These are phyloP conservation scores for Oryzias celebensis DNA, from an alignment of 2,113 vertebrate species.

Conservation along the genomic window DNA sequence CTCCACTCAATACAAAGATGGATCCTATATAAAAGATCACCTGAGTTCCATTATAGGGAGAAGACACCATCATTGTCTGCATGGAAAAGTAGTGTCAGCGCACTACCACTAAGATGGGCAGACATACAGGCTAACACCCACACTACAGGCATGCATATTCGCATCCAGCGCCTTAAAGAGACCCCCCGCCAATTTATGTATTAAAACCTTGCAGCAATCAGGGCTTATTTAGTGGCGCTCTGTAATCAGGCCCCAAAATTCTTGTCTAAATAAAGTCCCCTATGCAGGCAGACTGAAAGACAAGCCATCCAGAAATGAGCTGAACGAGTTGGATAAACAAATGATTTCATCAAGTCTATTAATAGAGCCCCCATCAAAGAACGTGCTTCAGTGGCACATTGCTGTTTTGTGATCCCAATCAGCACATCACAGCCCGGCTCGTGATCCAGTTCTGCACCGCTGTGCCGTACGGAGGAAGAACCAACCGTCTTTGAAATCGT, in stretches of 20 bases:
- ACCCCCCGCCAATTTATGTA: conserved; percentile 40
- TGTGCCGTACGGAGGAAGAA: conserved; percentile 35
- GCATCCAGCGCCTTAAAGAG: conserved; percentile 41
- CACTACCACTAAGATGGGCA: conserved; percentile 3
- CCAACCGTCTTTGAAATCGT: conserved; percentile 57
- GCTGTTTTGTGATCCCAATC: conserved; percentile 53
- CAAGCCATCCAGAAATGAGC: conserved; percentile 68
- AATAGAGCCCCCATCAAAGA: conserved; percentile 68
- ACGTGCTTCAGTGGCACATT: conserved; percentile 51
- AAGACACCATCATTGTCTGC: conserved; percentile 27
- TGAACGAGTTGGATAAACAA: conserved; percentile 70
- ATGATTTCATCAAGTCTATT: conserved; percentile 66
- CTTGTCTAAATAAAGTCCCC: conserved; percentile 62
- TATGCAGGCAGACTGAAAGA: conserved; percentile 54
- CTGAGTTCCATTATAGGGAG: conserved; percentile 5
- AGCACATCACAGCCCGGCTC: conserved; percentile 53
- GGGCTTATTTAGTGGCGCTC: conserved; percentile 56
- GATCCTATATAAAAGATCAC: conserved; percentile 21
- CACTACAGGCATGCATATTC: conserved; percentile 30
- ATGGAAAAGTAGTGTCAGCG: conserved; percentile 29
- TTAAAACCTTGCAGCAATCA: conserved; percentile 63
- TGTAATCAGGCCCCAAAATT: conserved; percentile 65
- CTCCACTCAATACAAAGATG: conserved; percentile 26
- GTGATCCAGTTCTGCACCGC: conserved; percentile 56
- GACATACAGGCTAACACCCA: conserved; percentile 9